Percentiles rank a stretch among this genome's conserved stretches.
phyloP scores from a whole-genome alignment of 2,113 vertebrate genomes.

The Loxodonta africana region DNA sequence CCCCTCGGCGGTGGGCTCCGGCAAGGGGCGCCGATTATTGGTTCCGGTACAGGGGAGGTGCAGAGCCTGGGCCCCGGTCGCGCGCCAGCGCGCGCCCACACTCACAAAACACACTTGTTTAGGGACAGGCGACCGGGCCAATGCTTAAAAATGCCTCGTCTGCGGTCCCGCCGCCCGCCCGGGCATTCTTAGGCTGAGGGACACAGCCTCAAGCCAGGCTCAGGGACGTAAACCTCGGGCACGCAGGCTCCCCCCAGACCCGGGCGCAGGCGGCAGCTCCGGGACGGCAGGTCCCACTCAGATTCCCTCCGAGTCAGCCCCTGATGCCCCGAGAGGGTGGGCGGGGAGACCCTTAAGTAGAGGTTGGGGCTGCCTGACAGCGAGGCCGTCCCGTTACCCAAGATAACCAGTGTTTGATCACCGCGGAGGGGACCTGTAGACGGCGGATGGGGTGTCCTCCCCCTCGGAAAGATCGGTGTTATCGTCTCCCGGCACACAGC shows the following conservation, averaged over 20 bases:
- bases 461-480: background rate
- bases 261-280: background rate
- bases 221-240: background rate
- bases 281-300: background rate
- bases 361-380: background rate
- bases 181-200: slow-evolving; percentile 42
- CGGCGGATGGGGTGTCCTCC: background rate
- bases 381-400: background rate
- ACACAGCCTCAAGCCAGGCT: background rate
- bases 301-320: background rate
- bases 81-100: slow-evolving; percentile 63
- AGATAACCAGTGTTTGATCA: background rate
- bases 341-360: background rate
- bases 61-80: background rate
- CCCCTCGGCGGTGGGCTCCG: background rate
- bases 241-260: background rate
- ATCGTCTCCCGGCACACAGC: background rate
- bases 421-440: background rate
- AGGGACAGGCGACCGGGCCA: background rate
- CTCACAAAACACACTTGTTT: slow-evolving; percentile 57
- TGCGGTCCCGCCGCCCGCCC: background rate
- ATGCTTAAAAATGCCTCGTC: background rate
- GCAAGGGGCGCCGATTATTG: background rate
- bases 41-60: slow-evolving; percentile 33
- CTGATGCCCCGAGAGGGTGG: background rate